These are phyloP conservation scores for Metridium senile DNA, from an alignment of 92 coral and sea anemone genomes.

Conservation along the genomic window DNA sequence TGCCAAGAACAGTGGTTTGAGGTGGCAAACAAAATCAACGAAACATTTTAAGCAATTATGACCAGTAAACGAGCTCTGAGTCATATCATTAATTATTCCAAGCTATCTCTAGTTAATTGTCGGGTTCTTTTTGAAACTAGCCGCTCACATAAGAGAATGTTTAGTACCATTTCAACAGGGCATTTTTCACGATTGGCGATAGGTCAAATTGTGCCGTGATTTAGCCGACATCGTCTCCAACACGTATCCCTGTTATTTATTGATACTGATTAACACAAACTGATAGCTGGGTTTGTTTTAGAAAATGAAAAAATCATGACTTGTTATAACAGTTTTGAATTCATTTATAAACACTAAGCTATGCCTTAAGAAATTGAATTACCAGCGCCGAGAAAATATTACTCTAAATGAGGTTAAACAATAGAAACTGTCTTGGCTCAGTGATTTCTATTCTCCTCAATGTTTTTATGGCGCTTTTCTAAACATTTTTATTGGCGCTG, in stretches of 20 bases:
- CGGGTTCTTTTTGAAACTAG: constrained; percentile 26
- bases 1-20: not conserved
- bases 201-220: constrained; percentile 9
- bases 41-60: not conserved
- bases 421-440: constrained; percentile 25
- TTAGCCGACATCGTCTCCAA: not conserved
- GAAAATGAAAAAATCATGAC: not conserved
- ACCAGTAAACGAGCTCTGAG: not conserved
- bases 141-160: not conserved
- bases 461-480: constrained; percentile 27
- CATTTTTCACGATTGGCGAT: not conserved
- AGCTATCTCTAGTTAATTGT: constrained; percentile 19
- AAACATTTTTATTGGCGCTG: constrained; percentile 14
- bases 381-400: not conserved
- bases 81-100: constrained; percentile 4
- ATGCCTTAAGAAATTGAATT: constrained; percentile 13
- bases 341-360: constrained; percentile 18
- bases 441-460: constrained; percentile 20
- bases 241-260: constrained; percentile 3
- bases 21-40: not conserved
- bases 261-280: constrained; percentile 9
- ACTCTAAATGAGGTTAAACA: constrained; percentile 15
- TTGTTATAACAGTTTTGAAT: constrained; percentile 8
- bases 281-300: constrained; percentile 16
- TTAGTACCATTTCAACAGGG: not conserved